Evolutionary conservation across 2,797 vertebrate species (phyloP).

Genomic region (Anableps anableps): DNA sequence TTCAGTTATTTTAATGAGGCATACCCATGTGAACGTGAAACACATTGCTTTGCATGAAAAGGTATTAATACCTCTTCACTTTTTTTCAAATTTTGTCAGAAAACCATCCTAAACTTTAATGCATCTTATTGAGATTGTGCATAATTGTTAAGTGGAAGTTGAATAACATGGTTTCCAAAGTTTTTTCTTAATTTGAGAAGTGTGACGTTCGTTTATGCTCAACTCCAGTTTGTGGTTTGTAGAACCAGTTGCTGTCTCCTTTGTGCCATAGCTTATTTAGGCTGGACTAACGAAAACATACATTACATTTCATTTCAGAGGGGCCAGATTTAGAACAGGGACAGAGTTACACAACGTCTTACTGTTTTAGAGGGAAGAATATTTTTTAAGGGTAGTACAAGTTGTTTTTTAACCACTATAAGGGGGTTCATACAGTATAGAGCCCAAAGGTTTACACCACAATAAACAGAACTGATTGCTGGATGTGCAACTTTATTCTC

Average conservation of each 20-base stretch:
- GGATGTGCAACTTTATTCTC: not conserved
- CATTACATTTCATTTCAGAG: not conserved
- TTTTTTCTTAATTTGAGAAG: no score
- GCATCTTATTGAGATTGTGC: not conserved
- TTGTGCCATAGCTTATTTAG: not conserved
- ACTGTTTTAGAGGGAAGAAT: not conserved
- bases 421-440: not conserved
- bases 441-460: not conserved
- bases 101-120: not conserved
- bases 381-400: not conserved
- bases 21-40: not conserved
- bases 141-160: not conserved
- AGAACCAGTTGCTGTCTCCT: not conserved
- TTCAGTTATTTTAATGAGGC: not conserved
- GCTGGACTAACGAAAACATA: not conserved
- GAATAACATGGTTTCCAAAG: no score
- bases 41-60: not conserved
- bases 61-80: not conserved
- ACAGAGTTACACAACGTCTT: not conserved
- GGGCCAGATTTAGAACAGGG: not conserved
- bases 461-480: not conserved
- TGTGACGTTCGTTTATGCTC: no score
- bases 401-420: not conserved
- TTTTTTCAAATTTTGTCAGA: not conserved
- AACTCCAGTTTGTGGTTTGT: not conserved